phyloP scores from a whole-genome alignment of 2,888 invertebrate species.

The Cheilosia variabilis region DNA sequence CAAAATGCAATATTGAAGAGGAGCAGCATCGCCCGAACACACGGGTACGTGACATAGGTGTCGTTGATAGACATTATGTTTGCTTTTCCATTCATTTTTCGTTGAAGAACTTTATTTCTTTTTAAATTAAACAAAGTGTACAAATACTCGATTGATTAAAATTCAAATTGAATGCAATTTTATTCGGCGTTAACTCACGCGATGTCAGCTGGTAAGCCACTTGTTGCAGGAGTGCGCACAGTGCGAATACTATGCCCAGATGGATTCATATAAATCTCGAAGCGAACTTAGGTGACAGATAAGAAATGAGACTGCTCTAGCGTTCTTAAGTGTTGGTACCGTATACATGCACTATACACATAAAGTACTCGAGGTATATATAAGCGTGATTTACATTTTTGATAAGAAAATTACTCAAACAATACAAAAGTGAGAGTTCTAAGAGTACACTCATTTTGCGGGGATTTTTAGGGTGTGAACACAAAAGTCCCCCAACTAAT shows the following conservation, averaged over 20 bases:
- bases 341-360: too few relatives aligned
- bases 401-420: conserved; percentile 41
- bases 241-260: conserved; percentile 12
- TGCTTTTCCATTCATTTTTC: background rate
- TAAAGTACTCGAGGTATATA: background rate
- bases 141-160: background rate
- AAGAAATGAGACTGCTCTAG: conserved; percentile 6
- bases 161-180: background rate
- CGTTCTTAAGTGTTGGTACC: too few relatives aligned
- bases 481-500: conserved; percentile 3
- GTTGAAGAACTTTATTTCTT: background rate
- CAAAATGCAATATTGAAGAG: conserved; percentile 77
- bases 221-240: conserved; percentile 20
- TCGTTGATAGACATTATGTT: conserved; percentile 45
- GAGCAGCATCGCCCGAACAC: conserved; percentile 74
- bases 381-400: conserved; percentile 27
- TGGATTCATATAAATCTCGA: background rate
- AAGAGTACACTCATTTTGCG: background rate
- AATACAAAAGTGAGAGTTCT: background rate
- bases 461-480: background rate
- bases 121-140: background rate
- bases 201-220: conserved; percentile 5
- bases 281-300: conserved; percentile 15
- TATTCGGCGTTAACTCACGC: background rate
- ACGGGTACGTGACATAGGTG: conserved; percentile 71